phyloP scores from a whole-genome alignment of 2,113 vertebrate species.

The Myotis brandtii region DNA sequence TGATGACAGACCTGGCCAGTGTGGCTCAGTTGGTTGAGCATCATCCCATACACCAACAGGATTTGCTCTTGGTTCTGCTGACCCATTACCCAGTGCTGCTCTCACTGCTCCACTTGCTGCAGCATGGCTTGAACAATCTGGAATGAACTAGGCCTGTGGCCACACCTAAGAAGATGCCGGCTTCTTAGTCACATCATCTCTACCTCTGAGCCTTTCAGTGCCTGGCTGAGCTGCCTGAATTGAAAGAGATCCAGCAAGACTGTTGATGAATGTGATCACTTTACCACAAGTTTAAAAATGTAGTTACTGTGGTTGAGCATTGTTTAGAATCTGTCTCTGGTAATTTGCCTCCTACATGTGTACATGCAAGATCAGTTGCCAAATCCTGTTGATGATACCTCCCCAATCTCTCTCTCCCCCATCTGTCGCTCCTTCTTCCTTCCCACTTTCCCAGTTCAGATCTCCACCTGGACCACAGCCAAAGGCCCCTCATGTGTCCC shows the following conservation, averaged over 20 bases:
- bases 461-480: not conserved
- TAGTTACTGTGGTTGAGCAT: slow-evolving; percentile 59
- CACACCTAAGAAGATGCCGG: slow-evolving; percentile 23
- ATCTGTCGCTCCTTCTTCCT: slow-evolving; percentile 68
- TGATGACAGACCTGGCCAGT: not conserved
- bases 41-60: too few species aligned
- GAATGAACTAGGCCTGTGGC: not conserved
- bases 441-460: slow-evolving; percentile 28
- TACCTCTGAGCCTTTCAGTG: slow-evolving; percentile 12
- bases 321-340: slow-evolving; percentile 73
- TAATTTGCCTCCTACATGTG: slow-evolving; percentile 69
- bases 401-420: slow-evolving; percentile 63
- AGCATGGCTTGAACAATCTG: not conserved
- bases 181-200: not conserved
- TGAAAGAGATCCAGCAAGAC: slow-evolving; percentile 59
- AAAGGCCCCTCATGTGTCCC: slow-evolving; percentile 12
- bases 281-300: slow-evolving; percentile 69
- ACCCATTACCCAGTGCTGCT: not conserved
- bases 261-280: slow-evolving; percentile 61
- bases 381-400: slow-evolving; percentile 59
- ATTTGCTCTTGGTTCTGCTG: not conserved
- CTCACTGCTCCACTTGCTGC: not conserved
- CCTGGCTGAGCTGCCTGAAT: slow-evolving; percentile 39
- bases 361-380: slow-evolving; percentile 61
- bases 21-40: too few species aligned